Evolutionary conservation across 2,888 invertebrate genomes (phyloP), one percentile per base, ranked within the genome.

Genomic region (Omphaloscelis lunosa): DNA sequence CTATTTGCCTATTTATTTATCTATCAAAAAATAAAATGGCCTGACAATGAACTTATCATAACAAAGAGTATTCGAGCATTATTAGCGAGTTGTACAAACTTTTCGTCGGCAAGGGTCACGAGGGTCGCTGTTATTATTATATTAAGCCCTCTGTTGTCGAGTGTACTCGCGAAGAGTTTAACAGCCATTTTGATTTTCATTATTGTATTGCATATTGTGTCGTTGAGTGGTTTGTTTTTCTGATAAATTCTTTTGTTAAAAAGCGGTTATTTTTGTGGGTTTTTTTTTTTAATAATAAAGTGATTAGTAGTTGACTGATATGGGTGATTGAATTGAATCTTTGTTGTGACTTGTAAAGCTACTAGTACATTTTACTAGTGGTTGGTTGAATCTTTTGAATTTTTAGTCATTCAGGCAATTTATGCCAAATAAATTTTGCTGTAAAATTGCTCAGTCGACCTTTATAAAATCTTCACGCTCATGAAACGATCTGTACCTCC

Each of bases 71-170:
- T 79, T 79, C n/a, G 27, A 72, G 29, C 23, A 71, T 63, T 82
- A 80, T 71, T 63, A 69, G 67, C 7, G 68, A 80, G 62, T 85
- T 80, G 62, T 80, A 71, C 41, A 68, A 82, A 82, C 63, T 74
- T 84, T 63, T 4, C 12, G 58, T 23, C 12, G 53, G 51, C 34
- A 20, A 29, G 56, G 53, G 17, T 63, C 27, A 58, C 20, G 53
- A 80, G 85, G 69, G 85, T 73, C 61, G 3, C 53, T 3, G 34
- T 70, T 73, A 79, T 80, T 84, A 70, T 84, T 73, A 62, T 73
- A 72, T 83, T 79, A 84, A 84, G 73, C 23, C 39, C 67, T 80
- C 85, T 80, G 69, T 67, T 45, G 34, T 34, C 39, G 58, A 84
- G 15, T 80, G 66, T 84, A 80, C 85, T 82, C 45, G 27, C 12